phyloP scores from a whole-genome alignment of 2,113 vertebrate species.

The Ovis aries region ARS-UI_Ramb_v3.0 NC_056055.1:133508001-133508500 shows the following conservation, averaged over 20 bases:
- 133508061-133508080: neutral
- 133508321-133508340: neutral
- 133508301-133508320: neutral
- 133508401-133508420: neutral
- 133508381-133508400: neutral
- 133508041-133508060: neutral
- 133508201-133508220: constrained; percentile 39
- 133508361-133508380: neutral
- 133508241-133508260: constrained; percentile 27
- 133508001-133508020: neutral
- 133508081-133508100: constrained; percentile 1
- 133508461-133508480: neutral
- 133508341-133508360: neutral
- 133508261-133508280: neutral
- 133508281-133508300: neutral
- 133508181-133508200: constrained; percentile 52
- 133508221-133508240: constrained; percentile 23
- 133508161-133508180: constrained; percentile 22
- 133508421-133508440: neutral
- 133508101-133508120: neutral
- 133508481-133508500: no score
- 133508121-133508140: neutral
- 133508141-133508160: neutral
- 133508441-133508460: neutral
- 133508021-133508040: neutral